Base-by-base conservation (phyloP, 2,797 vertebrate genomes). In the Ceyx erithaca region DNA sequence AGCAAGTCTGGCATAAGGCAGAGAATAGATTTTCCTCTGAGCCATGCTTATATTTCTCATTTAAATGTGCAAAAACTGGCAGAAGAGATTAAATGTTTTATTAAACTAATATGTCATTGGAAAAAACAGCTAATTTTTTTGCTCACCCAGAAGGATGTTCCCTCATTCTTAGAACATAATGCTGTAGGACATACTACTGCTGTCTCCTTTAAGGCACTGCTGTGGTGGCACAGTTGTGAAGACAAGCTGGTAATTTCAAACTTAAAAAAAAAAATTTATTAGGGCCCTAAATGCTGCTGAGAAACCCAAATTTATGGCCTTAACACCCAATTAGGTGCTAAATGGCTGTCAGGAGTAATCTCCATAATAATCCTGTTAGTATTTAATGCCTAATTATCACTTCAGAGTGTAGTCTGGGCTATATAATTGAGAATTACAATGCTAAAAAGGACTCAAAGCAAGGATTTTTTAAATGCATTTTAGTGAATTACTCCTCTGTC, bases 371-470 rank as follows among this genome's bases (percentile, higher is more conserved):
- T 97, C 94, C 70, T 94, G 96, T 97, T 97, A 97, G 95, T 93
- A 97, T 97, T 97, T 97, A 97, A 95, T 96, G 95, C 93, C 94
- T 98, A 98, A 98, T 98, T 98, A 97, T 97, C 96, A 92, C 96
- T 96, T 96, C 94, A 97, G 82, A 96, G 88, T 94, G 95, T 92
- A 97, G 96, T 92, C 96, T 94, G 95, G 90, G 87, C 88, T 93
- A 95, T 83, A 93, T 97, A 97, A 97, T 95, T 93, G 90, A 97
- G 96, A 97, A 97, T 94, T 95, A 95, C 51, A 95, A 95, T 94
- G 92, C 85, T 96, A 96, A 97, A 94, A 94, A 97, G 71, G 86
- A 95, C 84, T 96, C 83, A 92, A 97, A 89, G 90, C 45, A 73
- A 62, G 68, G 91, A 91, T 96, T 92, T 94, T 96, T 61, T 54